Base-by-base conservation (phyloP, 2,888 invertebrate genomes). In the Allygus modestus region DNA sequence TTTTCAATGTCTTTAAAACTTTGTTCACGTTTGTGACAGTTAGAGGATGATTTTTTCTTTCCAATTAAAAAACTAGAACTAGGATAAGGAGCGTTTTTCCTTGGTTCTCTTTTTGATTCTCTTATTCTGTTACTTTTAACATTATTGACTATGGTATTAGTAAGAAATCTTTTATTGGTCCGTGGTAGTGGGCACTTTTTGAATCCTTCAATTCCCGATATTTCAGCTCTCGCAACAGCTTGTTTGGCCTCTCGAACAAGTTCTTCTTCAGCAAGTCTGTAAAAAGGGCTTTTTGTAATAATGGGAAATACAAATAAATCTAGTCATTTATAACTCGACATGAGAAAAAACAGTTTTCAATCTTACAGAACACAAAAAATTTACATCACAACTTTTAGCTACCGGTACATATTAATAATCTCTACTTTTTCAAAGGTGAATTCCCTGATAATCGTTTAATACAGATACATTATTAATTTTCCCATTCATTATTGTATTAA, bases 181-280 rank as follows among this genome's bases (percentile, higher is more conserved):
- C 91, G 92, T 81, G 90, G 91, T 85, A 91, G 90, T 0, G 91
- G 90, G 77, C 90, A 90, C 89, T 92, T 92, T 84, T 92, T 91
- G 93, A 93, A 94, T 87, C 93, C 94, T 0, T 92, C 91, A 11
- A 93, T 92, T 43, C 94, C 94, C 84, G 92, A 91, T 85, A 92
- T 91, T 90, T 93, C 92, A 46, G 93, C 93, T 90, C 93, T 91
- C 69, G 92, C 92, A 75, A 92, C 92, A 82, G 93, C 93, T 89
- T 92, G 92, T 58, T 92, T 92, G 15, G 93, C 93, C 89, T 94
- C 94, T 85, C 92, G 91, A 86, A 93, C 90, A 77, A 94, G 90
- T 89, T 94, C 94, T 88, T 93, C 92, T 69, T 92, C 92, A 15
- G 94, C 94, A 89, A 92, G 89, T 89, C 93, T 92, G 88, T 84